These are phyloP conservation scores for Oscheius sp. DNA, from an alignment of 2,888 invertebrate genomes.

Conservation along the genomic window DNA sequence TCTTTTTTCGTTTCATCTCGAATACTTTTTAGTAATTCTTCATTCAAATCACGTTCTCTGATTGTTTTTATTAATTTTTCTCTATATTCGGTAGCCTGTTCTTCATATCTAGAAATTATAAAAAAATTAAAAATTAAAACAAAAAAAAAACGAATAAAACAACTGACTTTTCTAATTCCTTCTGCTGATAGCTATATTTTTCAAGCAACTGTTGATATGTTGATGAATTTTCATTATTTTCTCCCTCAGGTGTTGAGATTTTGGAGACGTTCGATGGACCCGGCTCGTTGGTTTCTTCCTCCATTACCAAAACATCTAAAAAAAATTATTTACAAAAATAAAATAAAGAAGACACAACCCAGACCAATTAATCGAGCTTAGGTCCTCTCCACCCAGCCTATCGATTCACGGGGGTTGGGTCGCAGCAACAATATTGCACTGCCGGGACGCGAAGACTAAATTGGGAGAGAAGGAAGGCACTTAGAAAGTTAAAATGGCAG, in stretches of 20 bases:
- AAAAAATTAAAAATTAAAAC: neutral
- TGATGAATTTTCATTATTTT: neutral
- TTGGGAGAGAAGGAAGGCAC: no score
- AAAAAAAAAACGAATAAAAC: neutral
- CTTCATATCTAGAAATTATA: conserved; percentile 53
- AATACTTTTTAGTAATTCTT: conserved; percentile 41
- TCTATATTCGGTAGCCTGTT: conserved; percentile 58
- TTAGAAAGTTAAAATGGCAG: no score
- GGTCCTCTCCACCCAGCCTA: no score
- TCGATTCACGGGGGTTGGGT: no score
- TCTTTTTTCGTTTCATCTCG: conserved; percentile 40
- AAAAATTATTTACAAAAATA: no score
- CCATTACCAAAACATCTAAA: no score
- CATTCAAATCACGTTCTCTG: conserved; percentile 51
- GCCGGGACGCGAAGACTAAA: no score
- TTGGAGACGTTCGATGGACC: no score
- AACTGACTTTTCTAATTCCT: conserved; percentile 46
- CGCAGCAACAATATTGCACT: no score
- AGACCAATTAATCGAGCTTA: no score
- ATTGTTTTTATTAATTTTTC: conserved; percentile 56
- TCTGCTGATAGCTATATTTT: conserved; percentile 44
- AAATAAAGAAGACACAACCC: no score
- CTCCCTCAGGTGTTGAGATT: neutral
- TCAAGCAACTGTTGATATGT: conserved; percentile 70
- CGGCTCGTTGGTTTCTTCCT: neutral